Base-by-base conservation (phyloP, 2,888 invertebrate genomes). In the Crossocerus cetratus region DNA sequence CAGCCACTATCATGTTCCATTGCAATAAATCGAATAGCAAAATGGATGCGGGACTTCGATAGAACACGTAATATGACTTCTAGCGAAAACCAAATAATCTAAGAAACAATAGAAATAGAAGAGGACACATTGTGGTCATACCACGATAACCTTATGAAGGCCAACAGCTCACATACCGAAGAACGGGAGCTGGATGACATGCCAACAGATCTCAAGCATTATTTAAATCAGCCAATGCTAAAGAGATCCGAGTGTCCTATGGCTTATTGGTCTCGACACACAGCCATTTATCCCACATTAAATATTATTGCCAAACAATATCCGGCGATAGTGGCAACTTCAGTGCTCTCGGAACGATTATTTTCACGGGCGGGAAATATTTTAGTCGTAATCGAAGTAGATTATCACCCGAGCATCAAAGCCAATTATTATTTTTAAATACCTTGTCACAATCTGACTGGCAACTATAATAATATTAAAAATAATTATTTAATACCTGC, bases 301-400 rank as follows among this genome's bases (percentile, higher is more conserved):
- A 62, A 32, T 16, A 4, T 45, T 23, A 62, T 68, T 22, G 62
- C 62, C 2, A 68, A 49, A 57, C 45, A 62, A 42, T 62, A 62
- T 21, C 56, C 62, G 20, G 32, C 62, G 56, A 42, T 56, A 22
- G 42, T 62, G 22, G 62, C 43, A 49, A 62, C 62, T 16, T 68
- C 68, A 4, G 68, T 68, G 16, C 57, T 57, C 16, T 55, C 68
- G 2, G 68, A 68, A 11, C 54, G 57, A 22, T 18, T 68, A 45
- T 62, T 53, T 23, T 62, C 62, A 11, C 20, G 22, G 21, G 53
- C 62, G 14, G 54, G 62, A 0, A 62, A 68, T 57, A 68, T 61
- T 57, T 57, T 57, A 57, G 57, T 56, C 4, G 62, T 1, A 20
- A 20, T 14, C 54, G 61, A 32, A 68, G 43, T 43, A 43, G 43